Conservation (phyloP, 2,797 vertebrate species). For the Eutrigla gurnardus region DNA sequence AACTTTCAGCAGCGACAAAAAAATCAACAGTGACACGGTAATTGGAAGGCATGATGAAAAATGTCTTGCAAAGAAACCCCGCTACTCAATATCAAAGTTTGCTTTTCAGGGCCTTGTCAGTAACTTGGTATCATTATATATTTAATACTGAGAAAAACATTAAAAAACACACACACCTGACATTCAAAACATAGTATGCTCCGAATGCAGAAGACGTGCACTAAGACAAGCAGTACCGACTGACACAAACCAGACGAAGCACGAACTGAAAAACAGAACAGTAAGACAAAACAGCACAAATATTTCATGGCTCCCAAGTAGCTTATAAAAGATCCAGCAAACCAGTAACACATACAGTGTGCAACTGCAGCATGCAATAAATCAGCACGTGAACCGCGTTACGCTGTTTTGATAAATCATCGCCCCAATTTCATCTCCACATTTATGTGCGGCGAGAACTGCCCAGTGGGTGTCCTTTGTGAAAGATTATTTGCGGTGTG, state of each 20-base stretch:
- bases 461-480: conserved; percentile 54
- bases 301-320: conserved; percentile 61
- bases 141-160: conserved; percentile 32
- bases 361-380: conserved; percentile 19
- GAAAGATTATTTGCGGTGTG: conserved; percentile 39
- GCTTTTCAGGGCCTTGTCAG: conserved; percentile 12
- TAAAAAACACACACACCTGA: conserved; percentile 12
- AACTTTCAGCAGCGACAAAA: conserved; percentile 75
- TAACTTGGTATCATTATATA: conserved; percentile 16
- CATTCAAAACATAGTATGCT: conserved; percentile 12
- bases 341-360: conserved; percentile 4
- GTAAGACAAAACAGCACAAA: conserved; percentile 41
- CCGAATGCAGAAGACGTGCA: conserved; percentile 14
- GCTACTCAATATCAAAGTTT: conserved; percentile 33
- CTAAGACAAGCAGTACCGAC: conserved; percentile 21
- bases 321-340: conserved; percentile 27
- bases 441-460: conserved; percentile 39
- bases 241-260: conserved; percentile 11
- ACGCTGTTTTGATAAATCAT: conserved; percentile 41
- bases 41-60: conserved; percentile 40
- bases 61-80: conserved; percentile 26
- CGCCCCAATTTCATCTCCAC: conserved; percentile 25
- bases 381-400: conserved; percentile 21
- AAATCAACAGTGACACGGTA: conserved; percentile 44
- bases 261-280: conserved; percentile 18